Percentiles rank a stretch among this genome's conserved stretches.
Conservation (phyloP, 2,888 invertebrate genomes). For the Cryptophagus acutangulus region DNA sequence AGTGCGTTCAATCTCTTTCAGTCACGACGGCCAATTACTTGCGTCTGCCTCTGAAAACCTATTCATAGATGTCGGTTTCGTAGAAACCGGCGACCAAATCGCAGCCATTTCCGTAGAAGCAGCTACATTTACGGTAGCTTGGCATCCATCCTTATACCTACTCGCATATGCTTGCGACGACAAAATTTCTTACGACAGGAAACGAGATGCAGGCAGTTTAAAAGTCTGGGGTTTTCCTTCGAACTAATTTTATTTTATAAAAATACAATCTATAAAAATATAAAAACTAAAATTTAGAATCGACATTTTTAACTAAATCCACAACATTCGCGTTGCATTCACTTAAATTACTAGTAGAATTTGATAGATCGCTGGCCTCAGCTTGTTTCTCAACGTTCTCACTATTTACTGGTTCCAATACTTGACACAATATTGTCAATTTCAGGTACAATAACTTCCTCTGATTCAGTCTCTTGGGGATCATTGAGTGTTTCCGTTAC, state of each 20-base stretch:
- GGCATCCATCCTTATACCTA: constrained; percentile 88
- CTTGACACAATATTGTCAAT: too few relatives aligned
- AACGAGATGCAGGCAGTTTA: constrained; percentile 85
- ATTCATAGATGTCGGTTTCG: constrained; percentile 91
- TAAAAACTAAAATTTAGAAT: too few relatives aligned
- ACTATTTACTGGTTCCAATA: too few relatives aligned
- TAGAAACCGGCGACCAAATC: constrained; percentile 81
- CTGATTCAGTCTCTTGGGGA: too few relatives aligned
- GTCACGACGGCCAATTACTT: constrained; percentile 86
- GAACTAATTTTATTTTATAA: constrained; percentile 46
- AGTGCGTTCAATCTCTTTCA: constrained; percentile 92
- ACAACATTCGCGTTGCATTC: too few relatives aligned
- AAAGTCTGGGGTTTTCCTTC: constrained; percentile 86
- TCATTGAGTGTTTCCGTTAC: too few relatives aligned
- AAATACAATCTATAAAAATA: too few relatives aligned
- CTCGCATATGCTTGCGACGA: constrained; percentile 97
- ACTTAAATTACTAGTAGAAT: too few relatives aligned
- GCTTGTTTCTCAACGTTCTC: too few relatives aligned
- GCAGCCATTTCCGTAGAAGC: constrained; percentile 86
- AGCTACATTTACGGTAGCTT: constrained; percentile 95
- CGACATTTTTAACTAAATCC: too few relatives aligned
- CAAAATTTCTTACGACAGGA: constrained; percentile 78
- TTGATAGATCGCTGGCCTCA: too few relatives aligned
- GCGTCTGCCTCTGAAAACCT: constrained; percentile 97
- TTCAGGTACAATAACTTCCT: too few relatives aligned